Evolutionary conservation across 2,797 vertebrate species (phyloP).

Genomic region (Sebastes hopkinsi): DNA sequence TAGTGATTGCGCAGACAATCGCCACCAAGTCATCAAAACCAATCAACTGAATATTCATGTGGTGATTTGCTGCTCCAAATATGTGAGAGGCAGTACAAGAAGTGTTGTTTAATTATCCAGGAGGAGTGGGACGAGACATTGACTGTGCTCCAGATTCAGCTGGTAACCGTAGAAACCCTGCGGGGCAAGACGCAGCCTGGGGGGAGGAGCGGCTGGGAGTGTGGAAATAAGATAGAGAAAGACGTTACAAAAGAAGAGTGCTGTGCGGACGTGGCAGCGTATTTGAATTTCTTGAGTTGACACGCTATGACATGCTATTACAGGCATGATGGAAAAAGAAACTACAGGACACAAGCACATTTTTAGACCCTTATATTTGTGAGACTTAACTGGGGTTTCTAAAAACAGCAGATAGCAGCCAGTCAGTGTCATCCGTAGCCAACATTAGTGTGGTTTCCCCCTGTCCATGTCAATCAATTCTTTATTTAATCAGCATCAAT

Average conservation of each 20-base stretch:
- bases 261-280: not conserved
- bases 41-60: constrained; percentile 62
- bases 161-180: constrained; percentile 55
- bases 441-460: not conserved
- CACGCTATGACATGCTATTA: not conserved
- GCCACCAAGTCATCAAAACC: constrained; percentile 35
- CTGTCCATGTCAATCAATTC: not conserved
- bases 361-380: not conserved
- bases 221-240: constrained; percentile 26
- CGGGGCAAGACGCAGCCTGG: constrained; percentile 27
- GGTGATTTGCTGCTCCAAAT: constrained; percentile 46
- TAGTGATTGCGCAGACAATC: constrained; percentile 48
- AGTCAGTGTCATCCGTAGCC: not conserved
- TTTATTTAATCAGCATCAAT: not conserved
- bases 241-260: not conserved
- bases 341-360: not conserved
- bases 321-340: not conserved
- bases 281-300: not conserved
- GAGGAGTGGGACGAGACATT: constrained; percentile 33
- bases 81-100: constrained; percentile 25
- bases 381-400: not conserved
- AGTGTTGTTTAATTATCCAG: constrained; percentile 65
- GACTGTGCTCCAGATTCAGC: constrained; percentile 46
- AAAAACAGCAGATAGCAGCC: not conserved
- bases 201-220: constrained; percentile 14